Percentiles rank a stretch among this genome's conserved stretches.
phyloP scores from a whole-genome alignment of 1,140 invertebrate genomes.

The Pogonomyrmex barbatus region DNA sequence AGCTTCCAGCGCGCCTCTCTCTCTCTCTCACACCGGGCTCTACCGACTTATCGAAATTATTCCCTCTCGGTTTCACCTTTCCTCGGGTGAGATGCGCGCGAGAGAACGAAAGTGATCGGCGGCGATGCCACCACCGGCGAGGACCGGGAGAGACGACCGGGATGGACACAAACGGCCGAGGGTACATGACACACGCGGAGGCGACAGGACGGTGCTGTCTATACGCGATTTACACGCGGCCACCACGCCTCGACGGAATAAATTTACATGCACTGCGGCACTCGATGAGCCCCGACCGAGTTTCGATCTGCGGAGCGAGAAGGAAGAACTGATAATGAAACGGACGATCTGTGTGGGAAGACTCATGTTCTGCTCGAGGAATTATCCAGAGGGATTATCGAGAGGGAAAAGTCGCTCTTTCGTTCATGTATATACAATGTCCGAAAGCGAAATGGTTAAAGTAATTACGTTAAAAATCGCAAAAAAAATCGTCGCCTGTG shows the following conservation, averaged over 20 bases:
- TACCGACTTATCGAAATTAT: slow-evolving; percentile 70
- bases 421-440: neutral
- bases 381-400: no score
- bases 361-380: neutral
- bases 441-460: no score
- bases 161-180: slow-evolving; percentile 60
- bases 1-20: slow-evolving; percentile 1
- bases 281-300: slow-evolving; percentile 70
- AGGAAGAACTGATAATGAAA: slow-evolving; percentile 15
- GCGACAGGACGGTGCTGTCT: slow-evolving; percentile 72
- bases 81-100: slow-evolving; percentile 18
- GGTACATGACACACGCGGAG: slow-evolving; percentile 78
- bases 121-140: neutral
- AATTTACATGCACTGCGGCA: slow-evolving; percentile 78
- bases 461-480: neutral
- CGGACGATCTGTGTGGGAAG: neutral
- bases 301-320: slow-evolving; percentile 33
- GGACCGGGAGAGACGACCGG: slow-evolving; percentile 25
- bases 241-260: slow-evolving; percentile 81
- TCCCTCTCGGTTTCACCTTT: slow-evolving; percentile 19
- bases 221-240: slow-evolving; percentile 71
- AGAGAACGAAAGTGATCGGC: slow-evolving; percentile 73
- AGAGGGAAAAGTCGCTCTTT: neutral
- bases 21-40: neutral
- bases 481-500: no score